These are phyloP conservation scores for Hippocampus guttulatus DNA, from an alignment of 2,113 vertebrate genomes.

Conservation along the genomic window DNA sequence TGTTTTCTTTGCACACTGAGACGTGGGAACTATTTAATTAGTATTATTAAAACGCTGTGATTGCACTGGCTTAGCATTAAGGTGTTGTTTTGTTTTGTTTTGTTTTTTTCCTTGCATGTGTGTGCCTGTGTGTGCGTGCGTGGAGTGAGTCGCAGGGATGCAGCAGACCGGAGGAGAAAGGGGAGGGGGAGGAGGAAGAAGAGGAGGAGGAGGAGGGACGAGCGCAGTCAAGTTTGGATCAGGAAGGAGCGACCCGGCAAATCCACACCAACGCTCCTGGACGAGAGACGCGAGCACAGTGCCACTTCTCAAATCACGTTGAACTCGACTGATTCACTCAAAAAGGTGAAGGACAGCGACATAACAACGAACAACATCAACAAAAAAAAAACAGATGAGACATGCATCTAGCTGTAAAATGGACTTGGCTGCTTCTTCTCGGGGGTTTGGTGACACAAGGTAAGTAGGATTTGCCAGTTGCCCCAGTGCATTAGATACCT, in stretches of 20 bases:
- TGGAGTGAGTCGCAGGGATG: constrained; percentile 31
- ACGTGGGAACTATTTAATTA: too few relatives aligned
- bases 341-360: constrained; percentile 20
- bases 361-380: constrained; percentile 1
- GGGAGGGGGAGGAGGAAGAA: constrained; percentile 41
- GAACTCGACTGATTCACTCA: constrained; percentile 11
- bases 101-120: constrained; percentile 10
- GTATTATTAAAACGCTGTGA: background rate
- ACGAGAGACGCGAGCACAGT: constrained; percentile 17
- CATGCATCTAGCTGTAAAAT: constrained; percentile 53
- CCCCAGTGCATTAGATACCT: background rate
- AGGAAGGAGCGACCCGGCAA: constrained; percentile 42
- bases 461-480: constrained; percentile 41
- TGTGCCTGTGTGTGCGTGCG: constrained; percentile 37
- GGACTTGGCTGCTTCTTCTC: constrained; percentile 60
- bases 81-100: background rate
- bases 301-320: constrained; percentile 5
- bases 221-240: constrained; percentile 60
- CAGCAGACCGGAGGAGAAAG: background rate
- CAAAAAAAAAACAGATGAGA: constrained; percentile 16
- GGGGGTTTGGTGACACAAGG: constrained; percentile 57
- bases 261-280: constrained; percentile 25
- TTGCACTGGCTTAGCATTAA: background rate
- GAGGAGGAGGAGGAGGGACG: constrained; percentile 42
- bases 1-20: too few relatives aligned